Base-by-base conservation (phyloP, 1,140 invertebrate species). In the Drosophila parabipectinata region DNA sequence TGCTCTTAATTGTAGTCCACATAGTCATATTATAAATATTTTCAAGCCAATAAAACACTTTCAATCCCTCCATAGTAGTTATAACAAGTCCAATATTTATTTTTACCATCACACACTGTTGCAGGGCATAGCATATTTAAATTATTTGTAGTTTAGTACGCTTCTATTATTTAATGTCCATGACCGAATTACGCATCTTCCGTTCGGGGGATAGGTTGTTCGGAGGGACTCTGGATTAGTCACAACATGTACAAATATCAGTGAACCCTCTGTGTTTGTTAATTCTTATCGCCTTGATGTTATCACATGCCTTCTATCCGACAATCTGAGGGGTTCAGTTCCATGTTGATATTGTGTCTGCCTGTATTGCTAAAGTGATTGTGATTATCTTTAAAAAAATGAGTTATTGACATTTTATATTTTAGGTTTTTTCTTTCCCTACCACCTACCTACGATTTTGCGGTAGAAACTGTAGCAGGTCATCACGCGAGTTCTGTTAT, bases 161-260 rank as follows among this genome's bases (percentile, higher is more conserved):
- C 18, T 18, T 69, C 50, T 56, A 69, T 69, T 68, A 50, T 15
- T 69, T 12, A n/a, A 9, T 28, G 78, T 59, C 78, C 79, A 45
- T 81, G 78, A 77, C 78, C 73, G 58, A 57, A 73, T 72, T 81
- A 73, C 54, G 45, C 73, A 77, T 59, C 51, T 55, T 41, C 62
- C 48, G 30, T 28, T 34, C 21, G 14, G 18, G 30, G 15, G n/a
- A 67, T 15, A 34, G 9, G 10, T 8, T 45, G 37, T 12, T 67
- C 47, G 9, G 7, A 18, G 50, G n/a, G 12, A 24, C n/a, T 34
- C 14, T 32, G 41, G 32, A 68, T 69, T 69, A 69, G 32, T 69
- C 63, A 69, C 34, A 0, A 48, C 21, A 8, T 28, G 50, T 1
- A 21, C 12, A 39, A 67, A 52, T 68, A 26, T 69, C 37, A 56